These are phyloP conservation scores for Anaspis maculata DNA, from an alignment of 2,888 invertebrate genomes.

Conservation along the genomic window DNA sequence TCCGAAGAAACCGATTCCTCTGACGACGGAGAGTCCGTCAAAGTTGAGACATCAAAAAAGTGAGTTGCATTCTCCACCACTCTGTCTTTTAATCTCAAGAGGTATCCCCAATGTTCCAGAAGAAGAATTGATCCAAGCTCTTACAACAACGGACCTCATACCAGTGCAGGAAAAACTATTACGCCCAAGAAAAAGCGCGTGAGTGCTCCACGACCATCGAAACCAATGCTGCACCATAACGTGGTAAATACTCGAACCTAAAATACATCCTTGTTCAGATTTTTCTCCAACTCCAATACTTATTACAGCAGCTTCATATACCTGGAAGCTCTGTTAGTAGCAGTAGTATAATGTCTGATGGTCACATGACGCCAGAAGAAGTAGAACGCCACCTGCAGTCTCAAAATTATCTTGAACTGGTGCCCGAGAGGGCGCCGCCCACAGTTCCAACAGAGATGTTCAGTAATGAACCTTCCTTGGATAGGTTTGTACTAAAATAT, in stretches of 20 bases:
- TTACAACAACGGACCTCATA: constrained; percentile 23
- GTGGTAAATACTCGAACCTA: too few relatives aligned
- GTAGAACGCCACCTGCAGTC: constrained; percentile 85
- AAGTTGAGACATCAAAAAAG: constrained; percentile 48
- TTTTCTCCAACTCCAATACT: constrained; percentile 1
- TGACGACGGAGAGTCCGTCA: constrained; percentile 59
- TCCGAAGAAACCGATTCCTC: constrained; percentile 89
- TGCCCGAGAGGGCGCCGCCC: constrained; percentile 79
- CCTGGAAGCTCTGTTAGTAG: constrained; percentile 35
- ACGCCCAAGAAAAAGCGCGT: constrained; percentile 45
- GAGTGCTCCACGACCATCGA: constrained; percentile 39
- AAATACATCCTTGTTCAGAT: too few relatives aligned
- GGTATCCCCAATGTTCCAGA: too few relatives aligned
- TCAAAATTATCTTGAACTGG: constrained; percentile 68
- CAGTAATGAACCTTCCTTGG: constrained; percentile 84
- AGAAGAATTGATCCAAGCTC: constrained; percentile 46
- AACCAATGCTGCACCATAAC: constrained; percentile 29
- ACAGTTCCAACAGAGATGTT: constrained; percentile 92
- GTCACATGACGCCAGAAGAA: constrained; percentile 87
- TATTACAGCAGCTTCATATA: constrained; percentile 43
- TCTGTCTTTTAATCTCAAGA: too few relatives aligned
- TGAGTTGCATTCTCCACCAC: background rate
- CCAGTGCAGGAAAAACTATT: constrained; percentile 40
- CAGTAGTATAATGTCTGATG: constrained; percentile 56
- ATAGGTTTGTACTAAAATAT: constrained; percentile 52